Evolutionary conservation across 1,140 invertebrate genomes (phyloP).

Genomic region (Eufriesea mexicana): DNA sequence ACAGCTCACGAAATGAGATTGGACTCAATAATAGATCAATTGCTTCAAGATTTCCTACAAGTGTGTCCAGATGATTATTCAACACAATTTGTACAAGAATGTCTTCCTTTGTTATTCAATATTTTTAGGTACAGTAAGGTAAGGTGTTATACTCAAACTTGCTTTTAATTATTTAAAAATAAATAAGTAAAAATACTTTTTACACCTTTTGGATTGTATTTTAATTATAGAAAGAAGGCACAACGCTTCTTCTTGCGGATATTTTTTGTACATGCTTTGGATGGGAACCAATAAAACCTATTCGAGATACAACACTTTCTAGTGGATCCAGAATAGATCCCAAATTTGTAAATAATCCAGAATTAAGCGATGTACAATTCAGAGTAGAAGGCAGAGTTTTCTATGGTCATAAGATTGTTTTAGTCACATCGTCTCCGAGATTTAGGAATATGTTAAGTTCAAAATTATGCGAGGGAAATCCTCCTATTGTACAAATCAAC

Average conservation of each 20-base stretch:
- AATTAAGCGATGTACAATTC: conserved; percentile 95
- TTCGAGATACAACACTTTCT: conserved; percentile 88
- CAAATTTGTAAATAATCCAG: conserved; percentile 96
- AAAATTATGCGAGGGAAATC: conserved; percentile 88
- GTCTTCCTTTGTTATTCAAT: conserved; percentile 93
- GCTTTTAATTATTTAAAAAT: not conserved
- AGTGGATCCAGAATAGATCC: conserved; percentile 92
- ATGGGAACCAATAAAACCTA: conserved; percentile 91
- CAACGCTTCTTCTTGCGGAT: conserved; percentile 92
- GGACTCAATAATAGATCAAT: conserved; percentile 93
- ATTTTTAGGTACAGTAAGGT: conserved; percentile 95
- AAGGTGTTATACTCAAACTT: conserved; percentile 64
- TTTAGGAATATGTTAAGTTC: conserved; percentile 93
- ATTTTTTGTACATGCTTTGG: conserved; percentile 95
- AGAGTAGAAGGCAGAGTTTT: conserved; percentile 95
- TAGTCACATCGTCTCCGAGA: conserved; percentile 93
- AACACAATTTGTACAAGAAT: conserved; percentile 94
- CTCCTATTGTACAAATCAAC: conserved; percentile 95
- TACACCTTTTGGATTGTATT: not conserved
- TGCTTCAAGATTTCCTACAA: conserved; percentile 94
- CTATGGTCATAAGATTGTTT: conserved; percentile 96
- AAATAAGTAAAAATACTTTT: not conserved
- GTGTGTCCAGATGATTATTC: conserved; percentile 93
- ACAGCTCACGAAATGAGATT: conserved; percentile 92
- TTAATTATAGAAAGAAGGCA: conserved; percentile 90